Base-by-base conservation (phyloP, 2,113 vertebrate species). In the Chlorocebus sabaeus region DNA sequence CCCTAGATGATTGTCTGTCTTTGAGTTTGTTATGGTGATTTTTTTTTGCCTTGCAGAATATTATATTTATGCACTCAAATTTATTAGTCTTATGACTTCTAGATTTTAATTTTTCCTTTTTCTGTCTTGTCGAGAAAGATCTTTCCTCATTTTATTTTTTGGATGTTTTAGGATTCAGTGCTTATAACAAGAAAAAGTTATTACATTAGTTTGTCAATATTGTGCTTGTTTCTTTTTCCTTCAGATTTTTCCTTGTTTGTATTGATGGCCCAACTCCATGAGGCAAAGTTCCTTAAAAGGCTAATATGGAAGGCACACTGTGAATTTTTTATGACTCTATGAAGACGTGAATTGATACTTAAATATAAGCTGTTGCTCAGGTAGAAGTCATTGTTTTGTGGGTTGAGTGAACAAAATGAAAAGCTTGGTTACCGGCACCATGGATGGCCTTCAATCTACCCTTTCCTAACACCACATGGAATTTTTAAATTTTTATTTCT, bases 401-500 rank as follows among this genome's bases (percentile, higher is more conserved):
- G 40, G 89, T 10, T 6, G 45, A 43, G 45, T 11, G 23, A 79
- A 55, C 11, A 6, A 7, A 67, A 23, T 6, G 23, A 68, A 30
- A 8, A 5, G 83, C 50, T 18, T 14, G 8, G 3, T 78, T 25
- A 3, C 4, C 10, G 12, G 38, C 27, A 8, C 32, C 2, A 1
- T 0, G 0, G 6, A 40, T 12, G 6, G 13, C 82, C 61, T 79
- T 22, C 14, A 1, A 1, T 40, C 40, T 6, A 27, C 7, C 38
- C 78, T 35, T 18, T 45, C 78, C 61, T 81, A 64, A 70, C 8
- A 2, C 45, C 6, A 7, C 13, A 38, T 9, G 57, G 23, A 45
- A 50, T 3, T 45, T 61, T 70, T 59, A 50, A 10, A 35, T 85
- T 89, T 85, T 93, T 68, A 17, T 84, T 96, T 93, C 92, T 57